Base-by-base conservation (phyloP, 2,888 invertebrate genomes). In the Nysson spinosus region DNA sequence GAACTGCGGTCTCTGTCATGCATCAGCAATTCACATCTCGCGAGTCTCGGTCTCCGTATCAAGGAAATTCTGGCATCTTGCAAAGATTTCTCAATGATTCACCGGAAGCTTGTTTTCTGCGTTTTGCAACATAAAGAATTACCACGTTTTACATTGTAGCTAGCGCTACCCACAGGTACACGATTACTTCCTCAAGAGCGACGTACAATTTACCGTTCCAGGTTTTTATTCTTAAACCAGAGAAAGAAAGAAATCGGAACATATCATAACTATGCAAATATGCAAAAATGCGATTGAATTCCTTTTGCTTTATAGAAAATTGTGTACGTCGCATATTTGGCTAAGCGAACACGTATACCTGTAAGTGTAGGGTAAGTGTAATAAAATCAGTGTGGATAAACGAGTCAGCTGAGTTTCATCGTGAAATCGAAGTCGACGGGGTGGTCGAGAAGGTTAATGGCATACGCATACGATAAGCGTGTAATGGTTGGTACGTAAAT, bases 1-100 rank as follows among this genome's bases (percentile, higher is more conserved):
- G 85, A 85, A 87, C 82, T 86, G 86, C 83, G 87, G 87, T 86
- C 84, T 83, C 74, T 84, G 84, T 83, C 85, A 86, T 84, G 87
- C 86, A 85, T 83, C 86, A 81, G 75, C 82, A 82, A 74, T 71
- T 76, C 74, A 57, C 69, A 66, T 73, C 75, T 69, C 62, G 47
- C 57, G 54, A 64, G 68, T 69, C 64, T 77, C 71, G 75, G 74
- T 69, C 72, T 78, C 69, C 66, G 71, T 69, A 69, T 69, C 76
- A 60, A 70, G 75, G 65, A 70, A 68, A 72, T 69, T 52, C 62
- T 62, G 70, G 67, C 64, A 72, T 72, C 64, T 46, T 52, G 32
- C 52, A 12, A 42, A 40, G 43, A 43, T 56, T 35, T 26, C 20
- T 43, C 17, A 22, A 19, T 16, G 40, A 50, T 37, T 37, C 44